Conservation (phyloP, 1,140 invertebrate genomes). For the Panulirus ornatus region DNA sequence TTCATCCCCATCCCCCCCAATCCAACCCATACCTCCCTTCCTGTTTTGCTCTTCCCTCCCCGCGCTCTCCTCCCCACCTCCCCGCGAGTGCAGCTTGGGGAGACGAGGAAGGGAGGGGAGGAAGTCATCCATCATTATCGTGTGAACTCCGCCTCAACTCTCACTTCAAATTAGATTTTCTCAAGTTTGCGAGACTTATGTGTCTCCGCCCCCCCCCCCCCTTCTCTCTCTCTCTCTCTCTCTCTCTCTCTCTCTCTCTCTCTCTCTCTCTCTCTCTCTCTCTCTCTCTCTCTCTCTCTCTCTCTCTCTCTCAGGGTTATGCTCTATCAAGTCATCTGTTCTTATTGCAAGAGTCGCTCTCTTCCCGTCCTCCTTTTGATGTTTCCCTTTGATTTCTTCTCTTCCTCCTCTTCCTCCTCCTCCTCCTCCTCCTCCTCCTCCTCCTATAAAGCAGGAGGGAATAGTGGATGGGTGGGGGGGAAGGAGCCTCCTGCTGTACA, state of each 20-base stretch:
- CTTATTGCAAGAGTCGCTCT: no score
- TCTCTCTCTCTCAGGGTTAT: no score
- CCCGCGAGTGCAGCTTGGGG: no score
- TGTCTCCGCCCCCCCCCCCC: background rate
- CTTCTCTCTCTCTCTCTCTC: conserved; percentile 19
- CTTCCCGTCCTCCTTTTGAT: background rate
- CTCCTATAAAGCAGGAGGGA: background rate
- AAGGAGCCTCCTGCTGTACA: no score
- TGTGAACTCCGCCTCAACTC: background rate
- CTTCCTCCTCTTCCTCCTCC: background rate
- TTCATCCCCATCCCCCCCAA: background rate
- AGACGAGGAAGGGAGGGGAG: no score
- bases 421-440: background rate
- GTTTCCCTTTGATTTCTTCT: background rate
- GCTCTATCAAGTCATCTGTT: background rate
- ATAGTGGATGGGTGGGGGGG: background rate
- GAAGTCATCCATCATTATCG: no score
- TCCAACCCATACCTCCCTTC: background rate
- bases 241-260: conserved; percentile 3
- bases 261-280: conserved; percentile 16
- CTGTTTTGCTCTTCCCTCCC: background rate
- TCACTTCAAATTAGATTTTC: conserved; percentile 36
- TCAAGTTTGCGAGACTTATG: conserved; percentile 8
- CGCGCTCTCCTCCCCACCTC: background rate
- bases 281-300: background rate